Conservation (phyloP, 2,888 invertebrate species). For the Andricus quercusramuli region DNA sequence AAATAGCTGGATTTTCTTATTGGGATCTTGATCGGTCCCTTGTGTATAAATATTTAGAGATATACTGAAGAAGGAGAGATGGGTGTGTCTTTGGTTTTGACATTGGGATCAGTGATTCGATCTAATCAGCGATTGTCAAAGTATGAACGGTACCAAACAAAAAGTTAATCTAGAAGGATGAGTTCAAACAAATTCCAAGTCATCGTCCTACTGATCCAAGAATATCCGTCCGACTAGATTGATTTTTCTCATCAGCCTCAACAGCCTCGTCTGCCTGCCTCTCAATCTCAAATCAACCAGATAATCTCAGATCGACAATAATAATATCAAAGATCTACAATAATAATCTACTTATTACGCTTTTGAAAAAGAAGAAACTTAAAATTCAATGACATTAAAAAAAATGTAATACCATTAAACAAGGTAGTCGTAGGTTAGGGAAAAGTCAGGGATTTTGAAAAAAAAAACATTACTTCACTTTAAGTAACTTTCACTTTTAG, state of each 20-base stretch:
- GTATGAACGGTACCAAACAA: not conserved
- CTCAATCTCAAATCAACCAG: not conserved
- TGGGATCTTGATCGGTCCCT: too few species aligned
- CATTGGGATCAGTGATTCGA: not conserved
- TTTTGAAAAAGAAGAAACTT: not conserved
- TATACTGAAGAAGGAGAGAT: not conserved
- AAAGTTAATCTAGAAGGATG: slow-evolving; percentile 13
- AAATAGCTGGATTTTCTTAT: too few species aligned
- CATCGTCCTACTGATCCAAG: not conserved
- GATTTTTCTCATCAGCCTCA: not conserved
- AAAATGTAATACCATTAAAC: too few species aligned
- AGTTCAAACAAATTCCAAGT: not conserved
- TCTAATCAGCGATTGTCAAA: slow-evolving; percentile 11
- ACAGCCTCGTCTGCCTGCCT: not conserved
- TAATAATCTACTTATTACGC: not conserved
- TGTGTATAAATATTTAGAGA: not conserved
- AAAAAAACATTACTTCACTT: too few species aligned
- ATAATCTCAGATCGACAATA: not conserved
- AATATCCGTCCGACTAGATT: not conserved
- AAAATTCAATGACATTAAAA: too few species aligned
- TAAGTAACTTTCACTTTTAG: too few species aligned
- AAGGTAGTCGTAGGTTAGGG: too few species aligned
- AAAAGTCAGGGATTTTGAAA: too few species aligned
- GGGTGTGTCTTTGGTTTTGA: not conserved
- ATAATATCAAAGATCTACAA: too few species aligned